Percentiles rank a stretch among this genome's conserved stretches.
phyloP scores from a whole-genome alignment of 2,888 invertebrate genomes.

The Tiliacea citrago region DNA sequence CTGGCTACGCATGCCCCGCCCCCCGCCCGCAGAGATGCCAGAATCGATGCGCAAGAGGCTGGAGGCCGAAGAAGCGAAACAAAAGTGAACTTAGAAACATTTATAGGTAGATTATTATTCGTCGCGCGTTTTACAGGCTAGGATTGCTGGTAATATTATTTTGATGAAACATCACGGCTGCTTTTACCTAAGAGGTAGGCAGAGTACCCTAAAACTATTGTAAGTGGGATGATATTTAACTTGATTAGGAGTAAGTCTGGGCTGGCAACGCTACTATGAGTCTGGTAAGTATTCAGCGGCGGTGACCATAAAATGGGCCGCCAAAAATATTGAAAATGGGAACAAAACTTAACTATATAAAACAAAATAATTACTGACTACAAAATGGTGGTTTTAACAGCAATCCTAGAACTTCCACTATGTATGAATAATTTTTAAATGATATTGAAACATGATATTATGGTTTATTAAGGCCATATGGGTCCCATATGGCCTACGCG shows the following conservation, averaged over 20 bases:
- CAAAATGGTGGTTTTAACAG: conserved; percentile 30
- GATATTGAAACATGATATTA: conserved; percentile 59
- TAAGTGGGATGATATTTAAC: background rate
- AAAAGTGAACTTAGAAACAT: conserved; percentile 76
- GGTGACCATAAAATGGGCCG: background rate
- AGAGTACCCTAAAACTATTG: conserved; percentile 1
- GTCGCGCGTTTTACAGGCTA: conserved; percentile 55
- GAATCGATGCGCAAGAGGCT: conserved; percentile 95
- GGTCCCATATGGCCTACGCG: conserved; percentile 55
- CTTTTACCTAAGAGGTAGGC: conserved; percentile 2
- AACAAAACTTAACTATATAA: conserved; percentile 8
- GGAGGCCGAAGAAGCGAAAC: conserved; percentile 84
- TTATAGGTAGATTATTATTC: conserved; percentile 52
- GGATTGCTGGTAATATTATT: conserved; percentile 30
- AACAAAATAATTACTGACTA: background rate
- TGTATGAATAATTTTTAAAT: conserved; percentile 59
- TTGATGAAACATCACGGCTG: background rate
- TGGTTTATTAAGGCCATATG: conserved; percentile 26
- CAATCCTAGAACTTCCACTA: conserved; percentile 45
- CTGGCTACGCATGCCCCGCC: conserved; percentile 96
- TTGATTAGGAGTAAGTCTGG: background rate
- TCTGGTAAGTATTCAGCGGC: too few relatives aligned
- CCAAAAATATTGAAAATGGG: background rate
- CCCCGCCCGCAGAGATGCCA: conserved; percentile 99
- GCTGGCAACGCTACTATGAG: too few relatives aligned